Conservation (phyloP, 2,113 vertebrate genomes). For the Sinocyclocheilus anophthalmus region DNA sequence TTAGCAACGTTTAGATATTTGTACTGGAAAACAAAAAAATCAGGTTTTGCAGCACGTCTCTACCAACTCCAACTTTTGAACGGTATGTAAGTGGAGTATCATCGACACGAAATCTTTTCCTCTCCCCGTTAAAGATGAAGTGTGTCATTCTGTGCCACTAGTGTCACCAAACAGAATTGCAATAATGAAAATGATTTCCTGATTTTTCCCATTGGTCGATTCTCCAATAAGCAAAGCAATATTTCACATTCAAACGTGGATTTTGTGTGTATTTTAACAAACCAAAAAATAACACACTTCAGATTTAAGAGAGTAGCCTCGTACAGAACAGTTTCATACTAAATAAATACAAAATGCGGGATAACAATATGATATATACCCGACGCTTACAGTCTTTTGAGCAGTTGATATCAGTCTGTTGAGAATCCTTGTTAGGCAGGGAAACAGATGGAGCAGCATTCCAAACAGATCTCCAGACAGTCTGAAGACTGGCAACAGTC, state of each 20-base stretch:
- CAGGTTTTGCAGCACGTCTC: neutral
- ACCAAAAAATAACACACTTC: neutral
- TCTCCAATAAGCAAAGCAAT: constrained; percentile 6
- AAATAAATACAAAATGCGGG: constrained; percentile 31
- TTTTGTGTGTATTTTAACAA: neutral
- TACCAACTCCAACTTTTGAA: neutral
- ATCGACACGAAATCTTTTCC: neutral
- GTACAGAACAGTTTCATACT: neutral
- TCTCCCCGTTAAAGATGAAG: neutral
- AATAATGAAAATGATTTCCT: neutral
- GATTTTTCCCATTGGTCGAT: too few species aligned
- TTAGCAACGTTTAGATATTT: too few species aligned
- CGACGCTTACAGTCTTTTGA: neutral
- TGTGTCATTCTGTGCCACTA: neutral
- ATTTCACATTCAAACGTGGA: neutral
- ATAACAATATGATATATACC: neutral
- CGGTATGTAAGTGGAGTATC: neutral
- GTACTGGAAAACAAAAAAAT: too few species aligned
- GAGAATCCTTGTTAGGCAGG: constrained; percentile 64
- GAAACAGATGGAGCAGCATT: constrained; percentile 83
- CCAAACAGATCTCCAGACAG: constrained; percentile 81
- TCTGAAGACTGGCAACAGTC: constrained; percentile 78
- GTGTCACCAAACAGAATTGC: neutral
- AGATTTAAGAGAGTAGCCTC: neutral
- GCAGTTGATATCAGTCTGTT: neutral